phyloP scores from a whole-genome alignment of 1,140 invertebrate species.

The Pseudomyrmex dendroicus region DNA sequence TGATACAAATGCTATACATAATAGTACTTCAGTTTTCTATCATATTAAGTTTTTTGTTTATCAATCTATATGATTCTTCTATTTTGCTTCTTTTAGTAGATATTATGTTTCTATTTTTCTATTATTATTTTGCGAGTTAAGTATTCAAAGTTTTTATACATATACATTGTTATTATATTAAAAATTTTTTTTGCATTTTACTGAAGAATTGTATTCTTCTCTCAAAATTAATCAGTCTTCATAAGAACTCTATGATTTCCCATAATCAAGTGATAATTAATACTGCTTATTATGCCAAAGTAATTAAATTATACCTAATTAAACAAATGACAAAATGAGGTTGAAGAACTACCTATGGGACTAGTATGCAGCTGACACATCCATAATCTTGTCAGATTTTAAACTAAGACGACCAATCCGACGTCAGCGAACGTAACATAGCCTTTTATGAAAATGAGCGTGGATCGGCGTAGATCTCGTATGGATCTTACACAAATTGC shows the following conservation, averaged over 20 bases:
- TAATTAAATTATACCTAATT: constrained; percentile 13
- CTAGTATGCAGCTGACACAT: background rate
- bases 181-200: too few species aligned
- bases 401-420: constrained; percentile 36
- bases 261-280: background rate
- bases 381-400: constrained; percentile 20
- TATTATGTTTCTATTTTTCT: too few species aligned
- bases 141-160: too few species aligned
- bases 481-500: background rate
- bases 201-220: too few species aligned
- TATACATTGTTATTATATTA: too few species aligned
- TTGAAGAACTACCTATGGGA: constrained; percentile 4
- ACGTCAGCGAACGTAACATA: constrained; percentile 15
- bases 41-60: too few species aligned
- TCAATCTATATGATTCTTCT: too few species aligned
- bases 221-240: too few species aligned
- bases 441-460: constrained; percentile 52
- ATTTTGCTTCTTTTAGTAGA: too few species aligned
- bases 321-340: background rate
- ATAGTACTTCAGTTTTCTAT: background rate
- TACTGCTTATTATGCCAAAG: background rate
- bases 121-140: too few species aligned
- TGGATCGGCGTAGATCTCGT: background rate
- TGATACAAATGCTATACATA: constrained; percentile 1
- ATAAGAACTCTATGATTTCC: background rate